Conservation (phyloP, 2,888 invertebrate genomes). For the Metallyticus violacea region DNA sequence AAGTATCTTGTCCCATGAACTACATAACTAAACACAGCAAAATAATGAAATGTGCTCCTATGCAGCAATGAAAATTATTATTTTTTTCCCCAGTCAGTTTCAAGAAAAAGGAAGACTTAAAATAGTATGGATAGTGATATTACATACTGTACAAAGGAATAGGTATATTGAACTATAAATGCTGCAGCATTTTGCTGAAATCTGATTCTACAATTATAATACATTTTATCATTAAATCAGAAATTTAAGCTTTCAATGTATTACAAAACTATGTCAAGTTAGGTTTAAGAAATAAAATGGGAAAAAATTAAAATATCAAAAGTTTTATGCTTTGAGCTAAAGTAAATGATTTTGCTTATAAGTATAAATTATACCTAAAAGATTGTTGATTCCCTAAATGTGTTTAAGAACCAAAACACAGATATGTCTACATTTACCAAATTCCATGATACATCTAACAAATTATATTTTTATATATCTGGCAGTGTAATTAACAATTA, state of each 20-base stretch:
- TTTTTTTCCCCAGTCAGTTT: neutral
- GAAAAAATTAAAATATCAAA: neutral
- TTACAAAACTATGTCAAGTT: neutral
- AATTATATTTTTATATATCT: neutral
- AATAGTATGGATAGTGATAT: neutral
- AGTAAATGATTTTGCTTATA: neutral
- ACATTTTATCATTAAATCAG: neutral
- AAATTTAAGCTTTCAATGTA: neutral
- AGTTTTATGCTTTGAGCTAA: neutral
- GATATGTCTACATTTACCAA: neutral
- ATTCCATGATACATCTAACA: neutral
- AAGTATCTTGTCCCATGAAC: neutral
- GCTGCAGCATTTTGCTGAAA: neutral
- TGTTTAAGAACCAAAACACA: neutral
- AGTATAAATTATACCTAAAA: neutral
- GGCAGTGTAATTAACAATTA: neutral
- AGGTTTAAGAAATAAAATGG: neutral
- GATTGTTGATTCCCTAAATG: neutral
- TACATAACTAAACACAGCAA: slow-evolving; percentile 2
- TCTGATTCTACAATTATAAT: neutral
- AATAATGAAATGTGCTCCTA: neutral
- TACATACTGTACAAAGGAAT: neutral
- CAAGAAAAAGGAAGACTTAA: neutral
- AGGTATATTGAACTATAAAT: neutral
- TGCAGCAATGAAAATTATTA: neutral